Evolutionary conservation across 2,113 vertebrate genomes (phyloP).

Genomic region (human (Homo sapiens)): DNA sequence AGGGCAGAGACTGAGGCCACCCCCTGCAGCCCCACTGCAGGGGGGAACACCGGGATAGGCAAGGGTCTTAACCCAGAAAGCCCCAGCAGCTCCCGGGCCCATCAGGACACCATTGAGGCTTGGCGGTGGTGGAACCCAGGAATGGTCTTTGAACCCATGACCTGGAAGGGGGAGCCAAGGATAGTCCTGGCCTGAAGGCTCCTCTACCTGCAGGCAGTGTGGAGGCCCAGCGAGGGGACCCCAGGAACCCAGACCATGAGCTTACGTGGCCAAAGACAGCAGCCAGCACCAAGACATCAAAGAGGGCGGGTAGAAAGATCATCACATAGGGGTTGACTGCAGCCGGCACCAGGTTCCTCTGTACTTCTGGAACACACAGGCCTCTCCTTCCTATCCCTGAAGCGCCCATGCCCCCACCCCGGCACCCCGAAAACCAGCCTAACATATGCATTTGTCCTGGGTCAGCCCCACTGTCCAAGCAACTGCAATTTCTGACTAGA

Average conservation of each 20-base stretch:
- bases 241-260: not conserved
- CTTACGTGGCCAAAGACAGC: slow-evolving; percentile 38
- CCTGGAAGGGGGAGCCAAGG: not conserved
- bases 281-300: not conserved
- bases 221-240: not conserved
- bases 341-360: not conserved
- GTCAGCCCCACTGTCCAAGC: not conserved
- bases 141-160: not conserved
- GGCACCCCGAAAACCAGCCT: not conserved
- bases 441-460: not conserved
- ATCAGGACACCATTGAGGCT: not conserved
- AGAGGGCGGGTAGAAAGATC: slow-evolving; percentile 13
- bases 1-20: not conserved
- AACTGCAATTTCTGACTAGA: not conserved
- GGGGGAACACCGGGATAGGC: not conserved
- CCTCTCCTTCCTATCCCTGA: not conserved
- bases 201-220: not conserved
- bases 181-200: not conserved
- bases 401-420: not conserved
- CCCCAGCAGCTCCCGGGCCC: not conserved
- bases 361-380: not conserved
- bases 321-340: not conserved
- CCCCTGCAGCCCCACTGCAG: not conserved
- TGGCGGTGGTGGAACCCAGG: too few relatives aligned
- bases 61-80: not conserved